Evolutionary conservation across 2,797 vertebrate genomes (phyloP).

Genomic region (Margarornis squamiger): DNA sequence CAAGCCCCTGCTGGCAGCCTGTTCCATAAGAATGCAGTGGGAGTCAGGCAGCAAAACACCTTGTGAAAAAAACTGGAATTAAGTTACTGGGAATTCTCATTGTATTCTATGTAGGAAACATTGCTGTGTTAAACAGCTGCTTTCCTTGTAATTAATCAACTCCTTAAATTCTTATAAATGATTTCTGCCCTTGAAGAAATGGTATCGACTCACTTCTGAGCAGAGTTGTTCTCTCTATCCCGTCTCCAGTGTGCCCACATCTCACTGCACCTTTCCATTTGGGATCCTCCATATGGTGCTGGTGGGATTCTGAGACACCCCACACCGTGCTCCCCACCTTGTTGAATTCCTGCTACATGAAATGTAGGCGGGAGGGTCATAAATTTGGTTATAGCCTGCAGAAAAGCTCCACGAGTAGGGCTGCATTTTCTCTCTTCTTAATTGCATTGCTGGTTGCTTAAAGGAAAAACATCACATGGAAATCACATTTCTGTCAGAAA

Average conservation of each 20-base stretch:
- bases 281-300: neutral
- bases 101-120: neutral
- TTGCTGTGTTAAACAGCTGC: neutral
- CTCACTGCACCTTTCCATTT: accelerated
- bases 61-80: neutral
- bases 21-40: neutral
- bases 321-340: neutral
- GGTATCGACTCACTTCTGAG: neutral
- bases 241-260: neutral
- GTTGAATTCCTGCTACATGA: neutral
- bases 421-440: neutral
- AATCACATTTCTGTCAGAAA: constrained; percentile 3
- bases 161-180: neutral
- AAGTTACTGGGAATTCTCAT: neutral
- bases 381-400: neutral
- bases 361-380: neutral
- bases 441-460: neutral
- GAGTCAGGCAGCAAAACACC: neutral
- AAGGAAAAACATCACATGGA: neutral
- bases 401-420: neutral
- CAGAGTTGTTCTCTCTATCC: neutral
- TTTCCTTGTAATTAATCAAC: neutral
- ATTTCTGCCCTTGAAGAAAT: neutral
- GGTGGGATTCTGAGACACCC: neutral
- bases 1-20: neutral